Percentiles rank a stretch among this genome's conserved stretches.
Evolutionary conservation across 2,797 vertebrate species (phyloP).

Genomic region (Enteromius trimaculatus): DNA sequence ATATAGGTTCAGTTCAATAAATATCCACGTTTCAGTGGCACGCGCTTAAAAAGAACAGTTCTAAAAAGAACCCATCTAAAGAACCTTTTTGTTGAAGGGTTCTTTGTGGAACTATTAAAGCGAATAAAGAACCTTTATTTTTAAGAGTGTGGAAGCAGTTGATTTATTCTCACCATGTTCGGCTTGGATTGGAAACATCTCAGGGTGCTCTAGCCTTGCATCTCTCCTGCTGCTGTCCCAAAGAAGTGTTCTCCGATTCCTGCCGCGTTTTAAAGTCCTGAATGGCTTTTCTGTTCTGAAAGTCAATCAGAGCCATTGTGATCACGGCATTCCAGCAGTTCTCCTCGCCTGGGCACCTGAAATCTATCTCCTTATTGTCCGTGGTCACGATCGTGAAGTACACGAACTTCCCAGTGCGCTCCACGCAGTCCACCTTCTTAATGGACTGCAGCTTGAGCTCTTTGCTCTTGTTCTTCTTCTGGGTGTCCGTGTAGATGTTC

Average conservation of each 20-base stretch:
- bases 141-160: background rate
- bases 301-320: conserved; percentile 94
- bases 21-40: background rate
- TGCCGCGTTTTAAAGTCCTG: conserved; percentile 89
- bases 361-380: conserved; percentile 95
- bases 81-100: background rate
- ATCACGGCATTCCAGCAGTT: conserved; percentile 94
- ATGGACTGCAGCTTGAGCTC: conserved; percentile 92
- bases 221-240: conserved; percentile 80
- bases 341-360: conserved; percentile 88
- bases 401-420: conserved; percentile 93
- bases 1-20: background rate
- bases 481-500: conserved; percentile 86
- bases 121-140: background rate
- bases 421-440: conserved; percentile 96
- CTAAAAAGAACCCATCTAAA: background rate
- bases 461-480: conserved; percentile 85
- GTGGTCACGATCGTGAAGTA: conserved; percentile 98
- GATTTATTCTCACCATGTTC: conserved; percentile 71
- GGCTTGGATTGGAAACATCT: conserved; percentile 62
- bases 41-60: background rate
- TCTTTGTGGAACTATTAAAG: background rate
- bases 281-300: conserved; percentile 93
- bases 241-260: conserved; percentile 79
- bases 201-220: conserved; percentile 82